Percentiles rank a stretch among this genome's conserved stretches.
Conservation (phyloP, 2,113 vertebrate species). For the Zingel zingel region DNA sequence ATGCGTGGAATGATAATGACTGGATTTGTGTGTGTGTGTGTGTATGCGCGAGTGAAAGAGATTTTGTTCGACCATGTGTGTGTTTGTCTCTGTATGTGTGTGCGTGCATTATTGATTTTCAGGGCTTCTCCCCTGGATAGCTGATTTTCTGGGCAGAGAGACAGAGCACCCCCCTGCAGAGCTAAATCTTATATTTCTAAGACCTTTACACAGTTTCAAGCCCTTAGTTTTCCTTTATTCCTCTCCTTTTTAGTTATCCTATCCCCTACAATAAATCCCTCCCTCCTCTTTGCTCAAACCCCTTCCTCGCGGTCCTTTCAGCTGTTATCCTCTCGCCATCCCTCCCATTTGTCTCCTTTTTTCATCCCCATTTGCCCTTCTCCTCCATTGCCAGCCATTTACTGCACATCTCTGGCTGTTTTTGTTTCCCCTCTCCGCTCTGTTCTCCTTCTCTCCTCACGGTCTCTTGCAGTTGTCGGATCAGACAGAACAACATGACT, state of each 20-base stretch:
- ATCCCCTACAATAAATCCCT: background rate
- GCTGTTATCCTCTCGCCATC: constrained; percentile 19
- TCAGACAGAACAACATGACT: constrained; percentile 58
- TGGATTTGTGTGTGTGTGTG: constrained; percentile 5
- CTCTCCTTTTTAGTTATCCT: background rate
- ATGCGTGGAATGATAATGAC: constrained; percentile 24
- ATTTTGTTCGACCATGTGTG: no score
- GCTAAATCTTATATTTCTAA: constrained; percentile 52
- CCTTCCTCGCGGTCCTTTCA: background rate
- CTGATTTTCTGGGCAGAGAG: constrained; percentile 36
- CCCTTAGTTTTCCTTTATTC: constrained; percentile 23
- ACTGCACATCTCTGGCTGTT: constrained; percentile 4
- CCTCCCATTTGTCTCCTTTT: constrained; percentile 13
- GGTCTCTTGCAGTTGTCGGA: constrained; percentile 60
- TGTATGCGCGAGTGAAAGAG: background rate
- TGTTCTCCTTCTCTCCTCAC: constrained; percentile 10
- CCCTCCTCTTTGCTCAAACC: background rate
- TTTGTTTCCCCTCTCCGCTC: background rate
- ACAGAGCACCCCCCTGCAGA: constrained; percentile 39
- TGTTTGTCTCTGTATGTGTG: background rate
- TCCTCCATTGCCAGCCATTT: constrained; percentile 14
- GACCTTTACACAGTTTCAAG: constrained; percentile 40
- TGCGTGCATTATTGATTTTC: constrained; percentile 60
- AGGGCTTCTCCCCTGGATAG: constrained; percentile 28
- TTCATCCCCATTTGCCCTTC: background rate